phyloP scores from a whole-genome alignment of 2,888 invertebrate species.

The Danaus chrysippus region DNA sequence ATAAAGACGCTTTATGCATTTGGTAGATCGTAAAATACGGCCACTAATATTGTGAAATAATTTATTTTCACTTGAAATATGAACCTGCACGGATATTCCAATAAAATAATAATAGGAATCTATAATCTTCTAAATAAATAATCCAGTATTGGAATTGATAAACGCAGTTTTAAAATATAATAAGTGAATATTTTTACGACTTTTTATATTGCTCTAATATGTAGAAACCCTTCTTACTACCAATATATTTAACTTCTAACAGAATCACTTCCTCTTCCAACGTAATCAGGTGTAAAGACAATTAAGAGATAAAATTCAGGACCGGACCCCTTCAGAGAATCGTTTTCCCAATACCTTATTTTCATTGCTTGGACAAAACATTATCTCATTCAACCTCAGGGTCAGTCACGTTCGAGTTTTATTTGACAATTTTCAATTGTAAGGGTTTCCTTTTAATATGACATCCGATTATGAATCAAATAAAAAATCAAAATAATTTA shows the following conservation, averaged over 20 bases:
- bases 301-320: slow-evolving; percentile 41
- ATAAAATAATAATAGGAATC: no score
- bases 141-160: no score
- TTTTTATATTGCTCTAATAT: no score
- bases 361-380: slow-evolving; percentile 36
- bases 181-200: no score
- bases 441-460: slow-evolving; percentile 16
- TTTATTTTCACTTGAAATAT: no score
- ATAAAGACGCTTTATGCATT: slow-evolving; percentile 7
- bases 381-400: slow-evolving; percentile 16
- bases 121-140: no score
- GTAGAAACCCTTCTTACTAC: no score
- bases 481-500: no score
- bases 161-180: no score
- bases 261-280: slow-evolving; percentile 34
- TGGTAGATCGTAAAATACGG: neutral
- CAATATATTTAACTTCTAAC: neutral
- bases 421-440: slow-evolving; percentile 28
- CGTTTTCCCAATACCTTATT: slow-evolving; percentile 53
- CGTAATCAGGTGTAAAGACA: slow-evolving; percentile 62
- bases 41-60: neutral
- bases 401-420: slow-evolving; percentile 32
- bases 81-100: no score
- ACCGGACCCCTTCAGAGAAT: slow-evolving; percentile 45
- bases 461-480: slow-evolving; percentile 13